These are phyloP conservation scores for Mandrillus leucophaeus DNA, from an alignment of 2,113 vertebrate species.

Conservation along the genomic window DNA sequence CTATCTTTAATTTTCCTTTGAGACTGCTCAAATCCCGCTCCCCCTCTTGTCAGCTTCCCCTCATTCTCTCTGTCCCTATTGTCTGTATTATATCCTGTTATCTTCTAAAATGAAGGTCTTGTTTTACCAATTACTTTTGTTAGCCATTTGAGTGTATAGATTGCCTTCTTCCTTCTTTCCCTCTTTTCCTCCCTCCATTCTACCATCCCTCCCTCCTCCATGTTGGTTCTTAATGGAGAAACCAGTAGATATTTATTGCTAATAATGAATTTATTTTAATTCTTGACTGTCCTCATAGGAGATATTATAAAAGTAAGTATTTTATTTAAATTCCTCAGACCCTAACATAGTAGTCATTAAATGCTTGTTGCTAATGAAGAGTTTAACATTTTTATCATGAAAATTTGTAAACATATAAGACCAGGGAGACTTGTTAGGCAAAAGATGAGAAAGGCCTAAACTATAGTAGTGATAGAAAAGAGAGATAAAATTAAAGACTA, in stretches of 20 bases:
- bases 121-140: not conserved
- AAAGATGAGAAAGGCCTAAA: not conserved
- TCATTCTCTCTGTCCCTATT: not conserved
- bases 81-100: not conserved
- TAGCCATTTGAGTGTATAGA: not conserved
- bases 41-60: fast-evolving
- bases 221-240: not conserved
- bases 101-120: not conserved
- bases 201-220: not conserved
- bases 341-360: not conserved
- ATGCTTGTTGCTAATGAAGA: not conserved
- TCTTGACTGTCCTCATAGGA: not conserved
- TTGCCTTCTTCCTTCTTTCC: not conserved
- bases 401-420: not conserved
- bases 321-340: conserved; percentile 7
- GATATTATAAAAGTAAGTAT: not conserved
- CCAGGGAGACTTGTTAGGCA: not conserved
- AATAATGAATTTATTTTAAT: not conserved
- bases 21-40: not conserved
- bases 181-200: not conserved
- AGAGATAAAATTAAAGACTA: not conserved
- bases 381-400: not conserved
- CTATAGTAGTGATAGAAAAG: not conserved
- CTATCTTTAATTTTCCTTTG: not conserved
- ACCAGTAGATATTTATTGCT: not conserved